Evolutionary conservation across 2,888 invertebrate genomes (phyloP), one percentile per base, ranked within the genome.

Genomic region (Eupithecia abbreviata): DNA sequence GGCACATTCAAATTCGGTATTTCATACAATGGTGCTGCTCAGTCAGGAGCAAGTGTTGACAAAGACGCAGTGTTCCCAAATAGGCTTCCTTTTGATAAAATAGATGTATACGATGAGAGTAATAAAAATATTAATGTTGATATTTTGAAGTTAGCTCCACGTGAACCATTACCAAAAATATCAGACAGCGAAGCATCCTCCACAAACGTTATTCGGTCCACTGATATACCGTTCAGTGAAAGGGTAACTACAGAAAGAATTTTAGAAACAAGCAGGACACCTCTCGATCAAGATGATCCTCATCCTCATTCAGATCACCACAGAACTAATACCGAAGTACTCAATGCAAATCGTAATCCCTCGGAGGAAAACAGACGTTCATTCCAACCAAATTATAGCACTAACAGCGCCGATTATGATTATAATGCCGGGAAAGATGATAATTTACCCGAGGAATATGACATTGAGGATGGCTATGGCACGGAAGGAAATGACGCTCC

Each of bases 1-100:
- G 98, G 98, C 4, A 97, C 97, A 55, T 98, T 97, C 82, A 96
- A 96, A 86, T 97, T 97, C 85, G 97, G 97, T 42, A 97, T 97
- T 58, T 96, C 96, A 10, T 97, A 97, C 83, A 97, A 96, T 55
- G 98, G 98, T 4, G 97, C 97, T 0, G 98, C 98, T 4, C 98
- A 98, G 89, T 96, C 98, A 7, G 97, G 97, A 42, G 97, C 98
- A 0, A 98, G 98, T 83, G 92, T 96, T 49, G 95, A 96, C 83
- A 96, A 96, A 86, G 96, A 94, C 79, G 90, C 93, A 41, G 90
- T 94, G 73, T 94, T 94, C 80, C 88, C 92, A 2, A 93, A 92
- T 81, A 88, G 92, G 80, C 83, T 93, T 75, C 87, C 92, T 12
- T 94, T 93, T 80, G 92, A 93, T 65, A 93, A 92, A 89, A 92